Percentiles rank a stretch among this genome's conserved stretches.
Conservation (phyloP, 1,140 invertebrate species). For the Chrysomallon squamiferum region DNA sequence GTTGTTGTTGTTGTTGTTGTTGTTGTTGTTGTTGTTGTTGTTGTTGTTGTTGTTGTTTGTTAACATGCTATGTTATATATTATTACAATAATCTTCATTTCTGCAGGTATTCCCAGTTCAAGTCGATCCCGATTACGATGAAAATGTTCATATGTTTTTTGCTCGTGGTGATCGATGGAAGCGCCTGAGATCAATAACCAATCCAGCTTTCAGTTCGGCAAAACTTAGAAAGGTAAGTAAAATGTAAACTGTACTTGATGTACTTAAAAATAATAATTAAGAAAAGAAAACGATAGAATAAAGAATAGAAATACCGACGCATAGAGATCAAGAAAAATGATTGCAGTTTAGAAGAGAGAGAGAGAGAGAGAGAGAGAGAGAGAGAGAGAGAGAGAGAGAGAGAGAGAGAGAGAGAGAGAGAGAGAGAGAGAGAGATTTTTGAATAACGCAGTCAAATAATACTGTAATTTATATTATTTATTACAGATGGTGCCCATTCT, state of each 20-base stretch:
- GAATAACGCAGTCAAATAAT: too few species aligned
- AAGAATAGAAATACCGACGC: neutral
- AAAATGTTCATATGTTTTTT: slow-evolving; percentile 59
- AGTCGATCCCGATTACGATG: slow-evolving; percentile 55
- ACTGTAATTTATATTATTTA: neutral
- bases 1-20: too few species aligned
- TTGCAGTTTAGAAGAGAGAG: too few species aligned
- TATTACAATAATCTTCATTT: too few species aligned
- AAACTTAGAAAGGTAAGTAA: slow-evolving; percentile 68
- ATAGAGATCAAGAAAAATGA: neutral
- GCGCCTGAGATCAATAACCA: slow-evolving; percentile 67
- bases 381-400: too few species aligned
- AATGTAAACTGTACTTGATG: too few species aligned
- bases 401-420: too few species aligned
- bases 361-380: too few species aligned
- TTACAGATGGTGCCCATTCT: slow-evolving; percentile 51
- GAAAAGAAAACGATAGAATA: neutral
- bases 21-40: too few species aligned
- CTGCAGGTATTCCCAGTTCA: slow-evolving; percentile 56
- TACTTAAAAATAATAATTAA: neutral
- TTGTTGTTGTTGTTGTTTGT: too few species aligned
- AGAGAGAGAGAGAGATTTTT: too few species aligned
- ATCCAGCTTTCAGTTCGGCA: slow-evolving; percentile 69
- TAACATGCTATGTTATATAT: too few species aligned
- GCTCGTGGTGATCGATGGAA: slow-evolving; percentile 65